Conservation (phyloP, 2,113 vertebrate genomes). For the Rhodinocichla rosea region DNA sequence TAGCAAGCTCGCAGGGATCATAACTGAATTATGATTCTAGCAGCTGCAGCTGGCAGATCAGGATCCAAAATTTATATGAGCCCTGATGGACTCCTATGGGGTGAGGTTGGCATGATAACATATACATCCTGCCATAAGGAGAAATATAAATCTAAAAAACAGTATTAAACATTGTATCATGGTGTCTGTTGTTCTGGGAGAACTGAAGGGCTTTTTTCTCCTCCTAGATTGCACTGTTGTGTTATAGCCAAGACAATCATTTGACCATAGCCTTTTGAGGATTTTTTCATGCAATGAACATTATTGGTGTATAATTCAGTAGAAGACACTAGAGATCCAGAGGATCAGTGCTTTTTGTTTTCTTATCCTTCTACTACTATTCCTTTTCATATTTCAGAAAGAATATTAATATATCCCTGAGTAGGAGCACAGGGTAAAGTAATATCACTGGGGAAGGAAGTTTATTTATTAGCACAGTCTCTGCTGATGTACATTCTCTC, state of each 20-base stretch:
- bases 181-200: neutral
- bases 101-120: neutral
- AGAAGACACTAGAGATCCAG: constrained; percentile 22
- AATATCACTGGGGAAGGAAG: neutral
- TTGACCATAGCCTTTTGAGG: constrained; percentile 15
- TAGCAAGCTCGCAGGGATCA: neutral
- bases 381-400: neutral
- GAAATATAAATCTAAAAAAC: neutral
- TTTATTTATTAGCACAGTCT: neutral
- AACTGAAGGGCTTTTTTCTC: neutral
- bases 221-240: neutral
- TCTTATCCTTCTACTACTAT: neutral
- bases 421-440: neutral
- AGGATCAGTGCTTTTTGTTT: neutral
- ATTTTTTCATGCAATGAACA: constrained; percentile 17
- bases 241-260: neutral
- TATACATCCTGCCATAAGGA: neutral
- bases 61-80: neutral
- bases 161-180: neutral
- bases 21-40: neutral
- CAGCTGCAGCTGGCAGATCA: neutral
- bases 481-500: neutral
- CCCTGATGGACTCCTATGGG: neutral
- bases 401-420: neutral
- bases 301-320: constrained; percentile 9